These are phyloP conservation scores for Rhynchonycteris naso DNA, from an alignment of 2,797 vertebrate species.

Conservation along the genomic window DNA sequence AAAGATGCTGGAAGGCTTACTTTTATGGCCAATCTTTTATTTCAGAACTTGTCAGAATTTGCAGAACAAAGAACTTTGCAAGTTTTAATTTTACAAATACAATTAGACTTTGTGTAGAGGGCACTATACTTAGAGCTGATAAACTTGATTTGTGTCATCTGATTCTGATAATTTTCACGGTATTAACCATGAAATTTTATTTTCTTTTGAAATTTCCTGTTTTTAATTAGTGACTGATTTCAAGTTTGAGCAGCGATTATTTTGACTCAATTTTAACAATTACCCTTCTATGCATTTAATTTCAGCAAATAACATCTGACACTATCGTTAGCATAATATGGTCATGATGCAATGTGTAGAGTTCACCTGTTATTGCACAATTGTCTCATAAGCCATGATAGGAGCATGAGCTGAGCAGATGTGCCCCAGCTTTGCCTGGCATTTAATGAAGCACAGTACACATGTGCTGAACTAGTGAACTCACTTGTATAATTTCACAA, in stretches of 20 bases:
- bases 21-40: constrained; percentile 37
- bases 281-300: constrained; percentile 40
- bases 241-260: constrained; percentile 40
- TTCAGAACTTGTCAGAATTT: constrained; percentile 47
- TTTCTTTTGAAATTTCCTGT: constrained; percentile 55
- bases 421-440: constrained; percentile 33
- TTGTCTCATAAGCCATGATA: constrained; percentile 63
- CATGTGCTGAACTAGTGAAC: constrained; percentile 60
- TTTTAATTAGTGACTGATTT: constrained; percentile 46
- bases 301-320: constrained; percentile 53
- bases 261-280: constrained; percentile 46
- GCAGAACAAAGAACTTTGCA: background rate
- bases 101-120: background rate
- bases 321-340: background rate
- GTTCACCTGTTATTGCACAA: constrained; percentile 58
- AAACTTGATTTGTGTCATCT: background rate
- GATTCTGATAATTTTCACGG: constrained; percentile 42
- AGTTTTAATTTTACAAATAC: constrained; percentile 44
- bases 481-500: constrained; percentile 65
- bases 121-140: background rate
- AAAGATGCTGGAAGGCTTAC: background rate
- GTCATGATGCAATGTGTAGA: background rate
- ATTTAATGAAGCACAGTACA: constrained; percentile 49
- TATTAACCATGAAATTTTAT: constrained; percentile 44
- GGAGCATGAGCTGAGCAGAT: constrained; percentile 60